phyloP scores from a whole-genome alignment of 2,113 vertebrate genomes.

The Otus sunia region DNA sequence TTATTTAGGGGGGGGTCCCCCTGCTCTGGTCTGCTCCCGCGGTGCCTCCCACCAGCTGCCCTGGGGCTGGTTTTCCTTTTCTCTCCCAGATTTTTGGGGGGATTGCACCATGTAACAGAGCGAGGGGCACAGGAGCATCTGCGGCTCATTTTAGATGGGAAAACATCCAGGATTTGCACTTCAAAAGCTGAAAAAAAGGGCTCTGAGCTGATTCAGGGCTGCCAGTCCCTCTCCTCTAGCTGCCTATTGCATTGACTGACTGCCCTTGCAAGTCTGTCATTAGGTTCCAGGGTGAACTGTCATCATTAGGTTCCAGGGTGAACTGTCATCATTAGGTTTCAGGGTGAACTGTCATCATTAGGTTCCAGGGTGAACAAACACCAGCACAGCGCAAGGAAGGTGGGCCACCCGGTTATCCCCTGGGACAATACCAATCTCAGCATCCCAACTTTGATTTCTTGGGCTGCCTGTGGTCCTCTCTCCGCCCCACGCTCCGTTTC shows the following conservation, averaged over 20 bases:
- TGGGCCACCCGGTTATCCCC: accelerated
- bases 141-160: not conserved
- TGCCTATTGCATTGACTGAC: not conserved
- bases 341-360: not conserved
- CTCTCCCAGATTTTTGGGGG: not conserved
- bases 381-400: accelerated
- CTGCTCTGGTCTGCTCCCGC: not conserved
- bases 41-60: not conserved
- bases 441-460: not conserved
- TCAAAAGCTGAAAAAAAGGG: not conserved
- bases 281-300: not conserved
- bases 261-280: not conserved
- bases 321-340: not conserved
- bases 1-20: not conserved
- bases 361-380: not conserved
- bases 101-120: accelerated
- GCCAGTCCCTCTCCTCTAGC: not conserved
- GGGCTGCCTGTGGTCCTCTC: not conserved
- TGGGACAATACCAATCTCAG: not conserved
- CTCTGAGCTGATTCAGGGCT: not conserved
- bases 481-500: accelerated
- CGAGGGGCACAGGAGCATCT: not conserved
- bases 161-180: not conserved
- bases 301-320: not conserved
- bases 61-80: not conserved